Conservation (phyloP, 2,113 vertebrate genomes). For the Phoenicopterus ruber region DNA sequence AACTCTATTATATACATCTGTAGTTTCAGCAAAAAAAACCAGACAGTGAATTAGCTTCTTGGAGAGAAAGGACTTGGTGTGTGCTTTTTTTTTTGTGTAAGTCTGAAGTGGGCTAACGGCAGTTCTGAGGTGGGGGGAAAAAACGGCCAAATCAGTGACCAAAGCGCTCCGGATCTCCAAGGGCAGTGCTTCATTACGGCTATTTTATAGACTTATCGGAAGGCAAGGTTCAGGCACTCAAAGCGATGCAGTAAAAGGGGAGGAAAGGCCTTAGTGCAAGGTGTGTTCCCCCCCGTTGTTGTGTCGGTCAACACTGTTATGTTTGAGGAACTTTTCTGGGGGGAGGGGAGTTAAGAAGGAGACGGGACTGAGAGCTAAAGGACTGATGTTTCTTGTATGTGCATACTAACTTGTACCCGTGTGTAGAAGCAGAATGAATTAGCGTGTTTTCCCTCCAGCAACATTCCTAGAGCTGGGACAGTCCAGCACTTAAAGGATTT, state of each 20-base stretch:
- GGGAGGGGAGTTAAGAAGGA: background rate
- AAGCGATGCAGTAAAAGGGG: background rate
- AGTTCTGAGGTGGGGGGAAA: background rate
- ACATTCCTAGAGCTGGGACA: background rate
- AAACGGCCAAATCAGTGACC: background rate
- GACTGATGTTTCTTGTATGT: background rate
- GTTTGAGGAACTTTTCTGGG: background rate
- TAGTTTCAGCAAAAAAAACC: background rate
- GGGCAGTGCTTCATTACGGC: background rate
- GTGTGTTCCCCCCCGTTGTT: fast-evolving
- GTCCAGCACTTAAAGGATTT: background rate
- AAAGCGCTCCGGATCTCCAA: background rate
- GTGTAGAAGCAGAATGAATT: background rate
- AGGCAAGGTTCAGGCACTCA: background rate
- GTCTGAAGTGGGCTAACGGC: background rate
- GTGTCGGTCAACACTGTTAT: background rate
- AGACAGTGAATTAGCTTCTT: background rate
- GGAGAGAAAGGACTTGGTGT: background rate
- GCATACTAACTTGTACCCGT: fast-evolving
- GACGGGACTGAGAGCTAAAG: background rate
- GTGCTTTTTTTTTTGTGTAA: background rate
- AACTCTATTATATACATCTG: background rate
- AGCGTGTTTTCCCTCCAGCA: background rate
- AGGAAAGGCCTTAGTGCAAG: background rate
- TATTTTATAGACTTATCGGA: background rate